Percentiles rank a stretch among this genome's conserved stretches.
Evolutionary conservation across 2,888 invertebrate genomes (phyloP).

Genomic region (Cecidostiba fungosa): DNA sequence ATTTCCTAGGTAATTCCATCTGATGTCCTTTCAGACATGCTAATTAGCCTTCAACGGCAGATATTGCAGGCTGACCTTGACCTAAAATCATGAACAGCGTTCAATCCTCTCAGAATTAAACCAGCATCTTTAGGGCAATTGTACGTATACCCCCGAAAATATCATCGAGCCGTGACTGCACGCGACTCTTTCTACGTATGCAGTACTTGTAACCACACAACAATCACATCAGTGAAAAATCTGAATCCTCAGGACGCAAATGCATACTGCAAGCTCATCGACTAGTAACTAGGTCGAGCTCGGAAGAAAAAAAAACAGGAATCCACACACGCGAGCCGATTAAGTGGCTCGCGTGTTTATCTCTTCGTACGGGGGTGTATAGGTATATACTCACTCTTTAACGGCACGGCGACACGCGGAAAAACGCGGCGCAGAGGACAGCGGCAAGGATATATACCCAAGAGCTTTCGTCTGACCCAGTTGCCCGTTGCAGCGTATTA

Average conservation of each 20-base stretch:
- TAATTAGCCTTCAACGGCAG: neutral
- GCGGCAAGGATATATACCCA: constrained; percentile 4
- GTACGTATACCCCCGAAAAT: no score
- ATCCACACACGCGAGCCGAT: neutral
- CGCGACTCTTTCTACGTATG: no score
- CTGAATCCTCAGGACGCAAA: neutral
- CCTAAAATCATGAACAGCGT: neutral
- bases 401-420: constrained; percentile 33
- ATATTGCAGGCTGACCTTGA: neutral
- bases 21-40: neutral
- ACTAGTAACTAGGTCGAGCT: constrained; percentile 2
- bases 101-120: no score
- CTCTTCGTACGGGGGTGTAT: neutral
- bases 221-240: neutral
- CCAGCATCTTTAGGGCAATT: no score
- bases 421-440: neutral
- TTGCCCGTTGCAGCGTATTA: neutral
- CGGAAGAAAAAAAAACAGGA: neutral
- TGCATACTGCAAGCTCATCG: neutral
- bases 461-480: constrained; percentile 11
- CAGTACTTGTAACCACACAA: no score
- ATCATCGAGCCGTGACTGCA: no score
- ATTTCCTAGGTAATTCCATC: neutral
- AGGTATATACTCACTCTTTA: neutral
- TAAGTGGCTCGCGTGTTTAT: constrained; percentile 1